Evolutionary conservation across 1,140 invertebrate genomes (phyloP).

Genomic region (Eriosoma lanigerum): DNA sequence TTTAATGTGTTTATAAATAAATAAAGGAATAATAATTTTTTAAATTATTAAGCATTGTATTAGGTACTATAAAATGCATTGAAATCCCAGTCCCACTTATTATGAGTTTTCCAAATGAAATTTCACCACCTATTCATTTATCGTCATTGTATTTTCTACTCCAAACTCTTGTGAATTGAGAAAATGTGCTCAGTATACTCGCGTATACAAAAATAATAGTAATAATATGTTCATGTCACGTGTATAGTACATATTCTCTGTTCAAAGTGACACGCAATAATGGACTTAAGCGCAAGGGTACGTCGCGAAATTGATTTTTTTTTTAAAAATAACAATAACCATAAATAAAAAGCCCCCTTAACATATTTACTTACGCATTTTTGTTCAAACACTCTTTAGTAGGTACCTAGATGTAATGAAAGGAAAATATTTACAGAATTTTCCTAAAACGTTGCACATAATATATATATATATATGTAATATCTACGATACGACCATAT

Average conservation of each 20-base stretch:
- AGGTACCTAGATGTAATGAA: neutral
- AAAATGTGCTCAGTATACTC: too few species aligned
- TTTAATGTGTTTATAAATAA: too few species aligned
- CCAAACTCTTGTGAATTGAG: too few species aligned
- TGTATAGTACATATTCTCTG: neutral
- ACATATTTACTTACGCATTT: neutral
- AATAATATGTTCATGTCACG: slow-evolving; percentile 32
- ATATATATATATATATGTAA: too few species aligned
- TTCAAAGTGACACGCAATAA: slow-evolving; percentile 30
- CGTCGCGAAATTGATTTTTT: slow-evolving; percentile 29
- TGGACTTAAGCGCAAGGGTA: slow-evolving; percentile 2
- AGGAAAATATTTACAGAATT: neutral
- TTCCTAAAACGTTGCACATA: neutral
- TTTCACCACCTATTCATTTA: neutral
- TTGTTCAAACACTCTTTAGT: neutral
- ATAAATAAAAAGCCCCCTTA: neutral
- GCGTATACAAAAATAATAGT: too few species aligned
- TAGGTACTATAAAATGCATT: too few species aligned
- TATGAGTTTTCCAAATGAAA: neutral
- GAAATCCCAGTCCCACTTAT: too few species aligned
- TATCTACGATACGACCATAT: too few species aligned
- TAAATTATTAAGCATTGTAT: too few species aligned
- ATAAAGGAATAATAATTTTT: too few species aligned
- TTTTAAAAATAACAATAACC: neutral
- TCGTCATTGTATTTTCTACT: neutral